These are phyloP conservation scores for Manacus vitellinus DNA, from an alignment of 2,113 vertebrate genomes.

Conservation along the genomic window DNA sequence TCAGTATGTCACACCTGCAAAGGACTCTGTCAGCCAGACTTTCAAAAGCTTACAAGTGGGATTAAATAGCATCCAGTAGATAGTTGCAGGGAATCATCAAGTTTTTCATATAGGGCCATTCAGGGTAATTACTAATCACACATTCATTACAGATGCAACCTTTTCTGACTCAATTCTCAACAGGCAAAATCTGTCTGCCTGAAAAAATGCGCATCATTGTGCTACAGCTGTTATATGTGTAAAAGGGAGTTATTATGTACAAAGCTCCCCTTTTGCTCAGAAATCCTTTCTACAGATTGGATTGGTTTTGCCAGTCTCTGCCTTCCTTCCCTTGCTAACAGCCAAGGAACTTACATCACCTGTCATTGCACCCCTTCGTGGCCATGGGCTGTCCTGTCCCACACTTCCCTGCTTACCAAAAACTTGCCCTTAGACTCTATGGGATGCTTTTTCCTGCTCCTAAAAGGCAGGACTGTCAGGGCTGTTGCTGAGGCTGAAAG, in stretches of 20 bases:
- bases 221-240: background rate
- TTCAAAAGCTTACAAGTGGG: background rate
- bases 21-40: background rate
- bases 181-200: slow-evolving; percentile 41
- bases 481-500: background rate
- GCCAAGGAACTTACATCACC: background rate
- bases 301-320: background rate
- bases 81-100: background rate
- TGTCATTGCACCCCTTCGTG: background rate
- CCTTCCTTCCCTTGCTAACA: background rate
- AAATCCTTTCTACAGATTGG: background rate
- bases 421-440: background rate
- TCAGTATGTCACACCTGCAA: background rate
- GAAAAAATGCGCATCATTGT: background rate
- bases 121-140: slow-evolving; percentile 43
- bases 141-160: slow-evolving; percentile 25
- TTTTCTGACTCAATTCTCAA: slow-evolving; percentile 40
- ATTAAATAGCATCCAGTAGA: background rate
- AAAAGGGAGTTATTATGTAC: background rate
- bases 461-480: background rate
- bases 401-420: background rate
- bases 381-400: background rate
- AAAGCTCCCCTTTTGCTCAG: background rate
- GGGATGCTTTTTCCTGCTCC: background rate
- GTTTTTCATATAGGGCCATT: slow-evolving; percentile 3